Evolutionary conservation across 2,113 vertebrate species (phyloP).

Genomic region (Saccopteryx bilineata): DNA sequence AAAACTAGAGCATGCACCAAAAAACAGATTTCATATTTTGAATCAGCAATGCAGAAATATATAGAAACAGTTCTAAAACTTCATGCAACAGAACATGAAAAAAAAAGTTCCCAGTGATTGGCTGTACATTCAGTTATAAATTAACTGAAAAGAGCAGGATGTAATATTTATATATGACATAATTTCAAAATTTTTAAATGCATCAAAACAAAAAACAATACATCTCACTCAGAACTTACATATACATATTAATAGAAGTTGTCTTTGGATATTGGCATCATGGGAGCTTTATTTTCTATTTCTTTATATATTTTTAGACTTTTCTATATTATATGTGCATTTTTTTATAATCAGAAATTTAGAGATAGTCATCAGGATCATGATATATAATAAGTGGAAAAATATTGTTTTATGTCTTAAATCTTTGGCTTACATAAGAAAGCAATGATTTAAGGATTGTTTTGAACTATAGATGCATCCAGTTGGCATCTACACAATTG

Average conservation of each 20-base stretch:
- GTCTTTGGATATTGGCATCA: neutral
- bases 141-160: neutral
- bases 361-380: neutral
- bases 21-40: no score
- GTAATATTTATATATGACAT: neutral
- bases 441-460: neutral
- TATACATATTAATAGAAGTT: neutral
- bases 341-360: constrained; percentile 21
- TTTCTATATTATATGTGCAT: neutral
- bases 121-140: neutral
- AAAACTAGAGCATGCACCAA: no score
- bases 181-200: neutral
- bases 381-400: neutral
- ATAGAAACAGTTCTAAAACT: no score
- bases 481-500: neutral
- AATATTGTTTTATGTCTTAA: neutral
- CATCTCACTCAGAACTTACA: neutral
- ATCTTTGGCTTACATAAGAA: neutral
- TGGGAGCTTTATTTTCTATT: neutral
- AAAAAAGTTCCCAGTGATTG: neutral
- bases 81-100: no score
- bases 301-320: neutral
- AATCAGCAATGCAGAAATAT: no score
- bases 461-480: neutral
- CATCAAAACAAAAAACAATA: neutral